phyloP scores from a whole-genome alignment of 2,113 vertebrate species.

The Junco hyemalis region DNA sequence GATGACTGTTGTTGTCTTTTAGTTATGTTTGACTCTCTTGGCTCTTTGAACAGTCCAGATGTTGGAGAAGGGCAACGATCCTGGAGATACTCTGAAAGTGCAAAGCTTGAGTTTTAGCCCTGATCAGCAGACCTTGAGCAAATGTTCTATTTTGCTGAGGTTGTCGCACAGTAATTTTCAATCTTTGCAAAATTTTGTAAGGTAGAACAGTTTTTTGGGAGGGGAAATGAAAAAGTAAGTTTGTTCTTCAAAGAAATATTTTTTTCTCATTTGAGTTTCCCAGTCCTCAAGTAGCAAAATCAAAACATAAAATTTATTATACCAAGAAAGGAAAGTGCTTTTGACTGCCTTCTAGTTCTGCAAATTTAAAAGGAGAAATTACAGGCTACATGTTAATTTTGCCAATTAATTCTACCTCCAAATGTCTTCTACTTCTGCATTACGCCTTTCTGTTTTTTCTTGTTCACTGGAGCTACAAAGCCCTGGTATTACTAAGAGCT shows the following conservation, averaged over 20 bases:
- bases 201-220: not conserved
- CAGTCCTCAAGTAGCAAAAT: not conserved
- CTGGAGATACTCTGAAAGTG: not conserved
- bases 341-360: not conserved
- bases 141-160: not conserved
- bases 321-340: not conserved
- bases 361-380: not conserved
- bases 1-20: not conserved
- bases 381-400: not conserved
- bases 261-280: not conserved
- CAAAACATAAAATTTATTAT: not conserved
- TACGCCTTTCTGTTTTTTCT: not conserved
- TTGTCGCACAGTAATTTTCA: rapidly evolving
- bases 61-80: not conserved
- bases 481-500: not conserved
- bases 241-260: not conserved
- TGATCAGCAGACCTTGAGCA: not conserved
- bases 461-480: not conserved
- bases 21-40: not conserved
- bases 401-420: not conserved
- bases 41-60: not conserved
- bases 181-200: not conserved
- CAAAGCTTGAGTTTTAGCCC: not conserved
- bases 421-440: not conserved
- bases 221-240: not conserved